Base-by-base conservation (phyloP, 2,797 vertebrate species). In the Argya squamiceps region DNA sequence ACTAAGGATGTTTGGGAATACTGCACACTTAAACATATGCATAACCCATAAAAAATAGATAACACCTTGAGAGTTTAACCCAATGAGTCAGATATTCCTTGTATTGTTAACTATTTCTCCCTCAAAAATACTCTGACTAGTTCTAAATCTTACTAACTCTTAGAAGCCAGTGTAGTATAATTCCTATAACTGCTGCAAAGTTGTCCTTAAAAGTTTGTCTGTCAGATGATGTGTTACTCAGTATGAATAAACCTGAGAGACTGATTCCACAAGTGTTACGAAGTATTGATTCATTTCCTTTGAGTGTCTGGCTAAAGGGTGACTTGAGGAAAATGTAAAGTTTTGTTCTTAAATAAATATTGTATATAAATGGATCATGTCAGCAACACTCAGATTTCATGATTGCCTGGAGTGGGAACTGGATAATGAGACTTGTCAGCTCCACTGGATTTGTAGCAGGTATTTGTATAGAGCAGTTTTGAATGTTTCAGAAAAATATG, bases 311-410 rank as follows among this genome's bases (percentile, higher is more conserved):
- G 83, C 81, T 95, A 94, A 93, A 93, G 44, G 37, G 69, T 65
- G 81, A 70, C 83, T 89, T 93, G 77, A 96, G 78, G 60, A 96
- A 96, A 97, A 96, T 69, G 53, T 80, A 47, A 95, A 95, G 82
- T 92, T 94, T 92, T 91, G 43, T 96, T 88, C 94, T 96, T 96
- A 95, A 96, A 85, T 91, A 96, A 97, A 96, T 97, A 95, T 78
- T 95, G 74, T 84, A 21, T 87, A 79, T 95, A 96, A 96, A 96
- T 96, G 94, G 94, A 92, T 96, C 94, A 92, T 96, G 93, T 95
- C 93, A 97, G 91, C 93, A 96, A 93, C 96, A 96, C 96, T 97
- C 89, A 63, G 74, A 87, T 89, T 96, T 94, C 92, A 83, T 77
- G 74, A 82, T 95, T 95, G 91, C 88, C 64, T 92, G 62, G 86